Percentiles rank a stretch among this genome's conserved stretches.
Evolutionary conservation across 2,113 vertebrate genomes (phyloP).

Genomic region (Eptesicus fuscus): DNA sequence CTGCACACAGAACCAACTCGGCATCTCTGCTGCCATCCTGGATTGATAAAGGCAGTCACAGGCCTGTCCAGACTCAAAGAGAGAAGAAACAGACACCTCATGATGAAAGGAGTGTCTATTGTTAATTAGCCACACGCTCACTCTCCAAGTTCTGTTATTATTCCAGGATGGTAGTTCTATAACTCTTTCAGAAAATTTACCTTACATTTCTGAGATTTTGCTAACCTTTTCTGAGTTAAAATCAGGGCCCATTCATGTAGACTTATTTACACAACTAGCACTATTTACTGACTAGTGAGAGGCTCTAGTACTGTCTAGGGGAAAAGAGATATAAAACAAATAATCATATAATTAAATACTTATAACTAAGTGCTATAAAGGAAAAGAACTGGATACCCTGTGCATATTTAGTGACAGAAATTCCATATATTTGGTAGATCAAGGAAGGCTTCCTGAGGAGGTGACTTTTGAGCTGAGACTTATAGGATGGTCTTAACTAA

Average conservation of each 20-base stretch:
- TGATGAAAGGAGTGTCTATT: not conserved
- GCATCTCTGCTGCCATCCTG: not conserved
- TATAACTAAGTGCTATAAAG: not conserved
- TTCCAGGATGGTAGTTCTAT: not conserved
- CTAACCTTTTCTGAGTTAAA: constrained; percentile 18
- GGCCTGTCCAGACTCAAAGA: not conserved
- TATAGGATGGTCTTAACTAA: not conserved
- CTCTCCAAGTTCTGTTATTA: not conserved
- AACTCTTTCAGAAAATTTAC: not conserved
- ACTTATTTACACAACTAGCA: not conserved
- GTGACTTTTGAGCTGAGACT: not conserved
- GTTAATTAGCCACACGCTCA: not conserved
- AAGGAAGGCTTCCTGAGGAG: not conserved
- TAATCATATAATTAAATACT: not conserved
- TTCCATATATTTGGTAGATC: not conserved
- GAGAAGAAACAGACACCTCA: not conserved
- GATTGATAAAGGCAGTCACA: not conserved
- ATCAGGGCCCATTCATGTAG: not conserved
- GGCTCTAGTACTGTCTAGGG: not conserved
- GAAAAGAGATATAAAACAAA: not conserved
- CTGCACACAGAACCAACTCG: not conserved
- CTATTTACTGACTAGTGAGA: not conserved
- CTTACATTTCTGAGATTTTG: not conserved
- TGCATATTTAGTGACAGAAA: not conserved
- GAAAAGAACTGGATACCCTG: not conserved